Percentiles rank a stretch among this genome's conserved stretches.
These are phyloP conservation scores for Helogale parvula DNA, from an alignment of 2,113 vertebrate genomes.

Conservation along the genomic window DNA sequence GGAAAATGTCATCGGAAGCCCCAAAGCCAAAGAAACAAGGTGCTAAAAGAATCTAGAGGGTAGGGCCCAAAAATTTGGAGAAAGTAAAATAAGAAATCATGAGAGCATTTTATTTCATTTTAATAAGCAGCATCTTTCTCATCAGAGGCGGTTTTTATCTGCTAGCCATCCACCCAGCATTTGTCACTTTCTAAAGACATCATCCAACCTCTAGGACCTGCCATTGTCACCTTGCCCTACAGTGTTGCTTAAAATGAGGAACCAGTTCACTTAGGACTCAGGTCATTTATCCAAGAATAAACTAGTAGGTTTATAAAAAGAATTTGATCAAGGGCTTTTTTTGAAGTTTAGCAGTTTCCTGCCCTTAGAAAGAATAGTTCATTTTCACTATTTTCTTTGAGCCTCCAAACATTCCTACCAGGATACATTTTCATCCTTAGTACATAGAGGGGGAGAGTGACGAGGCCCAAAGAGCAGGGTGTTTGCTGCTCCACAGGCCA, in stretches of 20 bases:
- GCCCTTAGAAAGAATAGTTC: background rate
- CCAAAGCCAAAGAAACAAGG: background rate
- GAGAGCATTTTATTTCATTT: background rate
- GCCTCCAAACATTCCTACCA: background rate
- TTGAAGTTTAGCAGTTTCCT: background rate
- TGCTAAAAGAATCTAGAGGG: background rate
- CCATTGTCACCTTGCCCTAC: no score
- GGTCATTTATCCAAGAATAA: background rate
- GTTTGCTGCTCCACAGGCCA: no score
- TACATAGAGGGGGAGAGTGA: rapidly evolving
- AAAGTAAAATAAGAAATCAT: background rate
- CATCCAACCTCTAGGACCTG: background rate
- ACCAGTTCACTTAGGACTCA: background rate
- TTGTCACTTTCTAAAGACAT: background rate
- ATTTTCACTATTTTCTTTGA: background rate
- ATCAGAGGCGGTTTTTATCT: background rate
- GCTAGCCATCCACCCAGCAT: background rate
- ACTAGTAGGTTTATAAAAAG: background rate
- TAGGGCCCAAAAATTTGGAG: background rate
- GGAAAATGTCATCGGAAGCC: background rate
- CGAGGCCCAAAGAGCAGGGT: background rate
- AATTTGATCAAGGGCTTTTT: background rate
- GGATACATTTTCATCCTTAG: background rate
- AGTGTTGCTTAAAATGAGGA: background rate
- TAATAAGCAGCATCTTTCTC: background rate